These are phyloP conservation scores for Gila robusta DNA, from an alignment of 2,797 vertebrate genomes.

Conservation along the genomic window DNA sequence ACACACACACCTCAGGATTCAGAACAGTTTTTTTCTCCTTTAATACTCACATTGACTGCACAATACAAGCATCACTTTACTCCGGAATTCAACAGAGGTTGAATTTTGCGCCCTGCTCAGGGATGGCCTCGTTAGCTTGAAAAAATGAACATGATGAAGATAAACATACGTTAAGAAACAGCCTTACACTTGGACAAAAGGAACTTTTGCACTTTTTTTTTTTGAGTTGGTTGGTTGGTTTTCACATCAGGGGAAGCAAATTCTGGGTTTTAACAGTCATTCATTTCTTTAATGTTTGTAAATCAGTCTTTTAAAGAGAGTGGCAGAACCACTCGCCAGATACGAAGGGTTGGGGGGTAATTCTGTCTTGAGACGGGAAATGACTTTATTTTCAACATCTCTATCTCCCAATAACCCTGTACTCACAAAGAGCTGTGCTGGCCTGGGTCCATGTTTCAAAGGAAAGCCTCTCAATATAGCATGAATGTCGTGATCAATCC, in stretches of 20 bases:
- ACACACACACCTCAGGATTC: slow-evolving; percentile 83
- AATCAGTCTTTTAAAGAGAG: slow-evolving; percentile 10
- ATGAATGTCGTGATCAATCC: slow-evolving; percentile 56
- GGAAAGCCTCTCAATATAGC: slow-evolving; percentile 51
- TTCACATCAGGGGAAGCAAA: slow-evolving; percentile 78
- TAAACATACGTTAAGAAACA: slow-evolving; percentile 75
- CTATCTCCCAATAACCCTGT: slow-evolving; percentile 45
- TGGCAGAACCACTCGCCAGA: slow-evolving; percentile 53
- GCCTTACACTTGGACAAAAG: slow-evolving; percentile 89
- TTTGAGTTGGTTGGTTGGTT: slow-evolving; percentile 68
- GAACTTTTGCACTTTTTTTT: slow-evolving; percentile 87
- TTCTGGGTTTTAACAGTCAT: slow-evolving; percentile 71
- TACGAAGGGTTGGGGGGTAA: slow-evolving; percentile 56
- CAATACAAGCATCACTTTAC: slow-evolving; percentile 88
- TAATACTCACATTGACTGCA: slow-evolving; percentile 88
- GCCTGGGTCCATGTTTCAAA: slow-evolving; percentile 51
- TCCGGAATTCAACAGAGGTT: slow-evolving; percentile 84
- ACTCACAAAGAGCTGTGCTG: slow-evolving; percentile 43
- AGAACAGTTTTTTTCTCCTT: slow-evolving; percentile 79
- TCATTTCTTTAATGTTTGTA: slow-evolving; percentile 52
- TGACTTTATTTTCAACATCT: slow-evolving; percentile 53
- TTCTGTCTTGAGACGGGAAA: slow-evolving; percentile 66
- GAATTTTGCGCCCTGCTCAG: slow-evolving; percentile 91
- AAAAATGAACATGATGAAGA: slow-evolving; percentile 87
- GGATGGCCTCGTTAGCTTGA: slow-evolving; percentile 95